A percentile compares a stretch with the other conserved stretches of the same genome.
These are phyloP conservation scores for Melanocharis versteri DNA, from an alignment of 2,113 vertebrate species.

Conservation along the genomic window DNA sequence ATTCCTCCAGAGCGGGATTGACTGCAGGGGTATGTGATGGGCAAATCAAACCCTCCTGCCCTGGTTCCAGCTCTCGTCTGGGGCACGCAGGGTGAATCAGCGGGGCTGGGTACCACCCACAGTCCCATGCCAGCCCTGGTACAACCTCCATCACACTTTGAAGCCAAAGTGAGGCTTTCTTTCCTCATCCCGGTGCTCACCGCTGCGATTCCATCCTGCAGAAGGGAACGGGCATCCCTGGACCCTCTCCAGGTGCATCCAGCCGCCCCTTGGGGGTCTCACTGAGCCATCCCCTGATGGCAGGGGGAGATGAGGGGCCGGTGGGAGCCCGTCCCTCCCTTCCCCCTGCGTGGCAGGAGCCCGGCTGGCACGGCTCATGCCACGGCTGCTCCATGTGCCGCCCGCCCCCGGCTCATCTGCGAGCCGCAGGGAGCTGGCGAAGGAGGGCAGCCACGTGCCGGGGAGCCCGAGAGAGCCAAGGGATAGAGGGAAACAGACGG, in stretches of 20 bases:
- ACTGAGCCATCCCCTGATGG: fast-evolving
- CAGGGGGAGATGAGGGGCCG: neutral
- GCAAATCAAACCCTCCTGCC: neutral
- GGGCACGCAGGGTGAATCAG: neutral
- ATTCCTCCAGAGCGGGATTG: fast-evolving
- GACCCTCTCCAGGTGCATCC: fast-evolving
- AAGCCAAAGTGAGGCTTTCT: neutral
- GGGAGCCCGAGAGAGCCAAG: neutral
- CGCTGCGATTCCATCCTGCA: fast-evolving
- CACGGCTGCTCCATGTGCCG: neutral
- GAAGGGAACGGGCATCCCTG: fast-evolving
- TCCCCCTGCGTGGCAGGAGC: neutral
- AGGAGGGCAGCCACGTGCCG: neutral
- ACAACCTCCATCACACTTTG: fast-evolving
- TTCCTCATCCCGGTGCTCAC: fast-evolving
- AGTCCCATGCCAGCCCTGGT: fast-evolving
- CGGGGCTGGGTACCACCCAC: fast-evolving
- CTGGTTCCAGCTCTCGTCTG: fast-evolving
- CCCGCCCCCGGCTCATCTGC: slow-evolving; percentile 28
- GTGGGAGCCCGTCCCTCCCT: neutral
- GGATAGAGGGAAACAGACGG: neutral
- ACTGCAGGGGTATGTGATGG: fast-evolving
- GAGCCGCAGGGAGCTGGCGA: neutral
- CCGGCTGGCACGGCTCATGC: neutral
- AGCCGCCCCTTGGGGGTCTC: fast-evolving